Evolutionary conservation across 2,113 vertebrate species (phyloP).

Genomic region (Mirza zaza): DNA sequence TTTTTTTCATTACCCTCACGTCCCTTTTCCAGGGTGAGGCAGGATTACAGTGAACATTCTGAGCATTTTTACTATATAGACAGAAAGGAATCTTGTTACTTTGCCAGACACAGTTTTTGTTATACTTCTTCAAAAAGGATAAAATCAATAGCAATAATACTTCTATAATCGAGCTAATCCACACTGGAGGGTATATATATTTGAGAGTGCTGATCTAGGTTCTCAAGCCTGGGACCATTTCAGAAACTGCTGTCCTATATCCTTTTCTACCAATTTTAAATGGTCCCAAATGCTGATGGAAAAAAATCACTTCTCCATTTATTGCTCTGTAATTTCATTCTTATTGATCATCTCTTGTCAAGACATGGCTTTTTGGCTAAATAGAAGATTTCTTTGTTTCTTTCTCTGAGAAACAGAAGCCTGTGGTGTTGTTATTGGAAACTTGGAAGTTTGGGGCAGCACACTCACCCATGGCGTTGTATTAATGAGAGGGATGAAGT

Average conservation of each 20-base stretch:
- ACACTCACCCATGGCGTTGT: neutral
- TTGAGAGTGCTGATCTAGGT: neutral
- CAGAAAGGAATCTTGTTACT: neutral
- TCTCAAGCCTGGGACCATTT: neutral
- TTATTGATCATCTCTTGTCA: neutral
- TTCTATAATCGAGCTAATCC: neutral
- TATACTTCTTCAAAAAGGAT: neutral
- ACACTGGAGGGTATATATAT: neutral
- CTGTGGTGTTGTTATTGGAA: neutral
- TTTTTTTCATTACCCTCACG: neutral
- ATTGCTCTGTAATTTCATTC: slow-evolving; percentile 13
- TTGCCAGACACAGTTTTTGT: neutral
- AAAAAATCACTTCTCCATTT: neutral
- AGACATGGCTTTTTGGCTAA: neutral
- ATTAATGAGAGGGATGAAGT: neutral
- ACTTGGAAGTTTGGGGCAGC: neutral
- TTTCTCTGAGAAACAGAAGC: neutral
- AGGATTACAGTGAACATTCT: neutral
- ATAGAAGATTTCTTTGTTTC: neutral
- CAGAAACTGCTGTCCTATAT: neutral
- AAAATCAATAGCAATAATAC: neutral
- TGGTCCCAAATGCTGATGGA: neutral
- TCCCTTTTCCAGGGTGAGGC: neutral
- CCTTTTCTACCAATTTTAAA: neutral
- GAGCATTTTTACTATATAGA: neutral